Percentiles rank a stretch among this genome's conserved stretches.
Evolutionary conservation across 2,113 vertebrate genomes (phyloP).

Genomic region (Tenrec ecaudatus): DNA sequence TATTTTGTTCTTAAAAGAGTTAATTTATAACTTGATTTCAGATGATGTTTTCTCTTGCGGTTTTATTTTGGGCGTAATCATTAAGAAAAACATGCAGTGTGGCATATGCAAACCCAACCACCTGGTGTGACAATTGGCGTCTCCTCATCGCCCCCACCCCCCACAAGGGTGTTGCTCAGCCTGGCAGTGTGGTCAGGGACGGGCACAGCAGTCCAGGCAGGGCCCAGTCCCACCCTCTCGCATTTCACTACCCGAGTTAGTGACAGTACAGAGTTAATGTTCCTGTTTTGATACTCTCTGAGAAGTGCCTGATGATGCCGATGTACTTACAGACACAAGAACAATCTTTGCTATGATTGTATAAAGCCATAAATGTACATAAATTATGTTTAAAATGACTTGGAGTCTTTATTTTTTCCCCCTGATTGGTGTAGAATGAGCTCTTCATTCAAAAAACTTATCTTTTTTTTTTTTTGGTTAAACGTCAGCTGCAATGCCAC

Average conservation of each 20-base stretch:
- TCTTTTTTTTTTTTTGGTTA: slow-evolving; percentile 64
- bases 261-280: slow-evolving; percentile 81
- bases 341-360: slow-evolving; percentile 92
- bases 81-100: slow-evolving; percentile 87
- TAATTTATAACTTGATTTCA: slow-evolving; percentile 92
- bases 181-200: slow-evolving; percentile 79
- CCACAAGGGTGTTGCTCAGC: slow-evolving; percentile 77
- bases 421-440: slow-evolving; percentile 69
- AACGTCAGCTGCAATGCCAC: neutral
- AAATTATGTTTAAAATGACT: slow-evolving; percentile 89
- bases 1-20: slow-evolving; percentile 89
- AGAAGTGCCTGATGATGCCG: slow-evolving; percentile 91
- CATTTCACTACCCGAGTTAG: slow-evolving; percentile 79
- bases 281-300: slow-evolving; percentile 86
- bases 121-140: slow-evolving; percentile 52
- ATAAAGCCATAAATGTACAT: slow-evolving; percentile 96
- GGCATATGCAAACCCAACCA: slow-evolving; percentile 89
- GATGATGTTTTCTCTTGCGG: slow-evolving; percentile 78
- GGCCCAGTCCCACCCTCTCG: slow-evolving; percentile 74
- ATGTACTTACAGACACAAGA: slow-evolving; percentile 90
- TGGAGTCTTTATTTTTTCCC: slow-evolving; percentile 85
- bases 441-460: slow-evolving; percentile 67
- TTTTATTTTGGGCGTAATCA: slow-evolving; percentile 87
- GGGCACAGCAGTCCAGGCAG: slow-evolving; percentile 82
- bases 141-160: slow-evolving; percentile 81